These are phyloP conservation scores for Spisula subtruncata DNA, from an alignment of 2,888 invertebrate genomes.

Conservation along the genomic window DNA sequence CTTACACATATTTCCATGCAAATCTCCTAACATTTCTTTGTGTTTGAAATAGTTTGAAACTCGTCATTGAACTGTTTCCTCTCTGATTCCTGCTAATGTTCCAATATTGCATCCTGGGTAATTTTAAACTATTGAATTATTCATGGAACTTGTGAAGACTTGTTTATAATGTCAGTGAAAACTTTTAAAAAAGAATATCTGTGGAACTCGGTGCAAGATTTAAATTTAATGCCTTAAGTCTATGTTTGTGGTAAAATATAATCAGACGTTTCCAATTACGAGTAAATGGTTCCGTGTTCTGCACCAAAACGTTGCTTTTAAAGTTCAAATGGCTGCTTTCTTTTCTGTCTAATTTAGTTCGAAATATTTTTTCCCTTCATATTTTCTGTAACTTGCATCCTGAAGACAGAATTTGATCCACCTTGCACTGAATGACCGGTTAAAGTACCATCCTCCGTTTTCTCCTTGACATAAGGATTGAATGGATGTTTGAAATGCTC, in stretches of 20 bases:
- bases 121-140: constrained; percentile 28
- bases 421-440: neutral
- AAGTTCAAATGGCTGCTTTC: neutral
- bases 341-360: neutral
- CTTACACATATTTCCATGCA: neutral
- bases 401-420: constrained; percentile 3
- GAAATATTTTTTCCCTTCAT: neutral
- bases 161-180: constrained; percentile 3
- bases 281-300: neutral
- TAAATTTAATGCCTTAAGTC: constrained; percentile 14
- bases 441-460: neutral
- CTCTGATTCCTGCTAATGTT: neutral
- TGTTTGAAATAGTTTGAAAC: neutral
- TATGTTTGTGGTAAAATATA: neutral
- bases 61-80: neutral
- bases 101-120: neutral
- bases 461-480: neutral
- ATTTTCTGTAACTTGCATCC: neutral
- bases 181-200: constrained; percentile 1
- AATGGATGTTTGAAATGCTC: neutral
- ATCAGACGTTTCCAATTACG: neutral
- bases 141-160: neutral
- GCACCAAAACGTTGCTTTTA: neutral
- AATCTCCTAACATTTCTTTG: neutral
- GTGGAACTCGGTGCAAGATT: neutral